phyloP scores from a whole-genome alignment of 2,113 vertebrate species.

The Siphamia tubifer region DNA sequence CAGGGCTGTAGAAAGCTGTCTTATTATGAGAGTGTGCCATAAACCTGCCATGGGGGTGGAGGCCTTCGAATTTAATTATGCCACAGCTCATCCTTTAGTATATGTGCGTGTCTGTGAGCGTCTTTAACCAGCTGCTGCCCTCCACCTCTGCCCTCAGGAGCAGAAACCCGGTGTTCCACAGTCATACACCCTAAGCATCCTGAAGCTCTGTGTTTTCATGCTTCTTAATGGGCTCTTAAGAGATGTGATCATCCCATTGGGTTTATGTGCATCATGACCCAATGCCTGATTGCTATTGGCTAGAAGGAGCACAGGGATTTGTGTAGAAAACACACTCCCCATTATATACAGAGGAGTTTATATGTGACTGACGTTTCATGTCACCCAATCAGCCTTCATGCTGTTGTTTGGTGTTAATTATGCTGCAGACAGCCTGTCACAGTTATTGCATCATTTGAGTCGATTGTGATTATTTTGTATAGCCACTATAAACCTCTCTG shows the following conservation, averaged over 20 bases:
- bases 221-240: slow-evolving; percentile 59
- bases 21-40: slow-evolving; percentile 24
- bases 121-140: slow-evolving; percentile 46
- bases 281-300: slow-evolving; percentile 23
- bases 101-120: background rate
- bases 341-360: background rate
- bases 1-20: slow-evolving; percentile 32
- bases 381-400: background rate
- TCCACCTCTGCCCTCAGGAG: slow-evolving; percentile 34
- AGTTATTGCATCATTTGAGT: too few species aligned
- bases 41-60: slow-evolving; percentile 33
- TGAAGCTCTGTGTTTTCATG: slow-evolving; percentile 34
- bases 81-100: background rate
- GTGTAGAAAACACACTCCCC: slow-evolving; percentile 14
- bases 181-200: slow-evolving; percentile 27
- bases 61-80: slow-evolving; percentile 31
- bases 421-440: too few species aligned
- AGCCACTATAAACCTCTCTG: too few species aligned
- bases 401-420: background rate
- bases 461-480: too few species aligned
- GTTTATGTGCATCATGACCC: slow-evolving; percentile 23
- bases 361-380: background rate
- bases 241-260: slow-evolving; percentile 43
- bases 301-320: too few species aligned
- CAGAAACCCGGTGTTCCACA: slow-evolving; percentile 26